Evolutionary conservation across 1,140 invertebrate species (phyloP).

Genomic region (Ceratoteleas bidentatus): DNA sequence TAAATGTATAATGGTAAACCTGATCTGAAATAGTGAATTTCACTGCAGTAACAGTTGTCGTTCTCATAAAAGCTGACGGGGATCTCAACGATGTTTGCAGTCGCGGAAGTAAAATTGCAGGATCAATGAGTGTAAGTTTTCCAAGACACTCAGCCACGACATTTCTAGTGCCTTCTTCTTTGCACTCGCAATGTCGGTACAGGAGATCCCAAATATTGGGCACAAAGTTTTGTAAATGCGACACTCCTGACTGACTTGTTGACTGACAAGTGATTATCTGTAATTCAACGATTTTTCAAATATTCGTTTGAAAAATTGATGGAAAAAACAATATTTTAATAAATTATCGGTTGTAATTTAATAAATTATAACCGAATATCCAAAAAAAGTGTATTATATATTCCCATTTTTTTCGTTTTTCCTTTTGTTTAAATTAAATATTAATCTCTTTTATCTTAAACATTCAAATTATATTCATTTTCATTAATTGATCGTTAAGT

Average conservation of each 20-base stretch:
- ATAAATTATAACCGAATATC: too few species aligned
- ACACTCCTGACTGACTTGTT: conserved; percentile 87
- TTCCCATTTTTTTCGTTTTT: too few species aligned
- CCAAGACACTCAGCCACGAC: conserved; percentile 99
- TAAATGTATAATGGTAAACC: too few species aligned
- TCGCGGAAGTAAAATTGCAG: conserved; percentile 89
- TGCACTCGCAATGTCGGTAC: conserved; percentile 96
- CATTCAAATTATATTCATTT: too few species aligned
- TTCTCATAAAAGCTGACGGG: conserved; percentile 92
- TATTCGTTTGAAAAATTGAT: conserved; percentile 9
- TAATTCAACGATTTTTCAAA: too few species aligned
- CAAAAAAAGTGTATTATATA: too few species aligned
- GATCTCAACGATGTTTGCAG: conserved; percentile 90
- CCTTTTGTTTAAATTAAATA: too few species aligned
- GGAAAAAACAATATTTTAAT: conserved; percentile 14
- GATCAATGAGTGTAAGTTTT: conserved; percentile 97
- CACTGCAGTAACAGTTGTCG: conserved; percentile 98
- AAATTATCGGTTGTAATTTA: conserved; percentile 4
- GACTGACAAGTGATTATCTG: conserved; percentile 95
- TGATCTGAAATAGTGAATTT: conserved; percentile 99
- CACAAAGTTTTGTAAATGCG: conserved; percentile 91
- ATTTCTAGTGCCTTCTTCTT: conserved; percentile 98
- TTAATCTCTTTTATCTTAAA: too few species aligned
- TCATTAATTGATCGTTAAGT: not conserved
- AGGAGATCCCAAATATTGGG: conserved; percentile 94